These are phyloP conservation scores for Petrocephalus sullivani DNA, from an alignment of 2,797 vertebrate genomes.

Conservation along the genomic window DNA sequence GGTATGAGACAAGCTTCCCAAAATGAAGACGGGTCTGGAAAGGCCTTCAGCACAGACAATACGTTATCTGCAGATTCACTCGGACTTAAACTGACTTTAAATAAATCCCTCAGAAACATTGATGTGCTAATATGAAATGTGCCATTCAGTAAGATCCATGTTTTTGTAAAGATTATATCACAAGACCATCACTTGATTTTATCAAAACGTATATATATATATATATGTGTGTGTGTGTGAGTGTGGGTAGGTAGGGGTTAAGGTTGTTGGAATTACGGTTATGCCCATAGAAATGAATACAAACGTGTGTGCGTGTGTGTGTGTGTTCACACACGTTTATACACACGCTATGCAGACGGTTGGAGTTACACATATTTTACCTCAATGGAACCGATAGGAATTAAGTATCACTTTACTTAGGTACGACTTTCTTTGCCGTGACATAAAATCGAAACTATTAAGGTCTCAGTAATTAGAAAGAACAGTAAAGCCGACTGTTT, in stretches of 20 bases:
- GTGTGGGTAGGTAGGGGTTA: too few relatives aligned
- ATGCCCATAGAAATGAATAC: too few relatives aligned
- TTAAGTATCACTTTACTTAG: background rate
- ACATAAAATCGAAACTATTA: background rate
- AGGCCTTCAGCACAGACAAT: background rate
- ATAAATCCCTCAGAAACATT: background rate
- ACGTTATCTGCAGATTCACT: background rate
- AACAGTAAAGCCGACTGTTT: background rate
- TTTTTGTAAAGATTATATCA: background rate
- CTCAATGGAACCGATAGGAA: background rate
- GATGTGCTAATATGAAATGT: background rate
- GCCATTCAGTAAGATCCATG: background rate
- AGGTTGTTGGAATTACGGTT: too few relatives aligned
- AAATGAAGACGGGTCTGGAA: background rate
- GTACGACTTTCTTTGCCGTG: background rate
- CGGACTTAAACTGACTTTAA: background rate
- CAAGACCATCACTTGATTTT: background rate
- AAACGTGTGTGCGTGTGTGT: too few relatives aligned
- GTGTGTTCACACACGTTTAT: background rate
- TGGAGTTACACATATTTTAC: background rate
- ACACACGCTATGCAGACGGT: background rate
- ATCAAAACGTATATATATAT: background rate
- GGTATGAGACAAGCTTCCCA: background rate
- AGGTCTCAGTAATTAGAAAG: conserved; percentile 5
- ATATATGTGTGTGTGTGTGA: too few relatives aligned